phyloP scores from a whole-genome alignment of 2,888 invertebrate species.

The Anagyrus pseudococci region DNA sequence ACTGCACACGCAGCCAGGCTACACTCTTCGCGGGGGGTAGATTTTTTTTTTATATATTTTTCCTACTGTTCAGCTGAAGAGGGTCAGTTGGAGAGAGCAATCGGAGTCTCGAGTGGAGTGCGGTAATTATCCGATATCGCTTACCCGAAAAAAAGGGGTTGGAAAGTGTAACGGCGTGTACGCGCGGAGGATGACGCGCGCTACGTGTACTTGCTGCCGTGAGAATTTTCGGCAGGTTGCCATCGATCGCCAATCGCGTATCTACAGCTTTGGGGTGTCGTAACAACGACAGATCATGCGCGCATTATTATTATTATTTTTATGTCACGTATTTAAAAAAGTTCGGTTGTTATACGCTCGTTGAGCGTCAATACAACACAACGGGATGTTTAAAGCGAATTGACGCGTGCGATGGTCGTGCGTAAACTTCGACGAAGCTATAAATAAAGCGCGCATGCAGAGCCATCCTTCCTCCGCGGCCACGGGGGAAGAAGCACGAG shows the following conservation, averaged over 20 bases:
- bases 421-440: too few relatives aligned
- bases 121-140: constrained; percentile 23
- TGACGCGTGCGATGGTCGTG: too few relatives aligned
- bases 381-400: too few relatives aligned
- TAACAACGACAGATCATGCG: too few relatives aligned
- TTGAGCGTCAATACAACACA: too few relatives aligned
- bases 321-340: too few relatives aligned
- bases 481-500: not conserved
- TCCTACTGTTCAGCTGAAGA: not conserved
- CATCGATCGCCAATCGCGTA: constrained; percentile 2
- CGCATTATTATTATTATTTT: too few relatives aligned
- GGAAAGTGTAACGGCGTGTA: not conserved
- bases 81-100: not conserved
- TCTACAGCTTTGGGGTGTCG: too few relatives aligned
- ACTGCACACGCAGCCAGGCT: too few relatives aligned
- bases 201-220: constrained; percentile 9
- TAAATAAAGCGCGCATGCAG: too few relatives aligned
- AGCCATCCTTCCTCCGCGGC: too few relatives aligned
- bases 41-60: constrained; percentile 26
- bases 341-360: too few relatives aligned
- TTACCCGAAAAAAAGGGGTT: not conserved
- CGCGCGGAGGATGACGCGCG: not conserved
- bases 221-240: constrained; percentile 33
- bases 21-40: constrained; percentile 32
- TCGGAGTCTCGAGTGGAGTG: not conserved